Evolutionary conservation across 1,140 invertebrate genomes (phyloP), one percentile per base, ranked within the genome.

Genomic region (Homarus americanus): DNA sequence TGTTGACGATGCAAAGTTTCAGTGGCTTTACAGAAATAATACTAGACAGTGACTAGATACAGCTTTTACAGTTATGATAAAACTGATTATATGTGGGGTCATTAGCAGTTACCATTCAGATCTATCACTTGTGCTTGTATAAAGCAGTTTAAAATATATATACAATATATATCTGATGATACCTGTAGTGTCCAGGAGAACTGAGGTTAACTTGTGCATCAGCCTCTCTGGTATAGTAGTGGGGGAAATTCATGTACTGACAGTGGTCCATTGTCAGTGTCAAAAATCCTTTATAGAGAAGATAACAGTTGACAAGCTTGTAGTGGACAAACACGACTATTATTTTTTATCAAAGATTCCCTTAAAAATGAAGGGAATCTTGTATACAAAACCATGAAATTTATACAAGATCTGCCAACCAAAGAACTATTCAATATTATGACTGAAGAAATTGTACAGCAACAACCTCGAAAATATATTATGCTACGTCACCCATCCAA

Each of bases 31-130:
- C n/a, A 69, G n/a, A 69, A 28, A 32, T 69, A 69, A 69, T 69
- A 69, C 63, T 69, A 69, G 28, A 69, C 63, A 4, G 7, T 58
- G 63, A 69, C 63, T 69, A 69, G 63, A 69, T 69, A 69, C n/a
- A 69, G 28, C 63, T 69, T 69, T 69, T 32, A 28, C n/a, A 32
- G 28, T 9, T 69, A 32, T 69, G 1, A 32, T 69, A 69, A 69
- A 69, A 32, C 28, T 32, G n/a, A 28, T 32, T 32, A 69, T 24
- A 63, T 15, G 20, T 24, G 4, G 20, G 58, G 58, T 63, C 20
- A 63, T 20, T 69, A 32, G n/a, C 63, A 69, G 63, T 69, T 69
- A 69, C n/a, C n/a, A 69, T 69, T 69, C n/a, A 69, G 63, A 69
- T 69, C n/a, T 69, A 69, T 69, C n/a, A 69, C n/a, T 69, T 69